Conservation (phyloP, 1,140 invertebrate genomes). For the Pseudomyrmex gracilis region DNA sequence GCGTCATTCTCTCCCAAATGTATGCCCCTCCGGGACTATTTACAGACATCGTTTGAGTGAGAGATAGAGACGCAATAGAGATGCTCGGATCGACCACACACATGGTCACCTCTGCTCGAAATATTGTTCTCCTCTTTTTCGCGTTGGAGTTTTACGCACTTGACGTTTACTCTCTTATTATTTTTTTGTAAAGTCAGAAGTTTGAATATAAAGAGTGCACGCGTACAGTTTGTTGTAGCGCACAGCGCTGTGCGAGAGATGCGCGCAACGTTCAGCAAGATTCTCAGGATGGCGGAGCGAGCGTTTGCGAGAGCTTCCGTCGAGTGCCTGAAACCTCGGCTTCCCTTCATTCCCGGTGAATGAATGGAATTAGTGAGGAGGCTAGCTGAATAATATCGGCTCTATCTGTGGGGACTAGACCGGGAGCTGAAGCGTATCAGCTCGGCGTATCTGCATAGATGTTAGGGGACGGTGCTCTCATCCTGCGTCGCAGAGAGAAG, state of each 20-base stretch:
- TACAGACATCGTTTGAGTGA: constrained; percentile 3
- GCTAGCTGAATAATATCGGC: constrained; percentile 85
- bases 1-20: constrained; percentile 10
- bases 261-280: constrained; percentile 33
- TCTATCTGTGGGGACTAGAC: constrained; percentile 84
- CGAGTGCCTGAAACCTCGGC: constrained; percentile 58
- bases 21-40: constrained; percentile 4
- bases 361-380: constrained; percentile 86
- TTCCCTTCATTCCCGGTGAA: constrained; percentile 73
- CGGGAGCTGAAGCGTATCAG: constrained; percentile 84
- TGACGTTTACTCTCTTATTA: no score
- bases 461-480: constrained; percentile 69
- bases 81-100: constrained; percentile 11
- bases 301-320: constrained; percentile 40
- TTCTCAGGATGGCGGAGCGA: constrained; percentile 44
- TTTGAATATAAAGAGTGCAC: background rate
- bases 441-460: constrained; percentile 84
- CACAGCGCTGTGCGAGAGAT: background rate
- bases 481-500: constrained; percentile 63
- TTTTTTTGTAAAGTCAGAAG: no score
- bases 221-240: constrained; percentile 1
- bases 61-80: background rate
- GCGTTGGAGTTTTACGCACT: background rate
- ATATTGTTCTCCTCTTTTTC: background rate
- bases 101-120: constrained; percentile 10